Conservation (phyloP, 1,140 invertebrate species). For the Leptestheria dahalacensis region DNA sequence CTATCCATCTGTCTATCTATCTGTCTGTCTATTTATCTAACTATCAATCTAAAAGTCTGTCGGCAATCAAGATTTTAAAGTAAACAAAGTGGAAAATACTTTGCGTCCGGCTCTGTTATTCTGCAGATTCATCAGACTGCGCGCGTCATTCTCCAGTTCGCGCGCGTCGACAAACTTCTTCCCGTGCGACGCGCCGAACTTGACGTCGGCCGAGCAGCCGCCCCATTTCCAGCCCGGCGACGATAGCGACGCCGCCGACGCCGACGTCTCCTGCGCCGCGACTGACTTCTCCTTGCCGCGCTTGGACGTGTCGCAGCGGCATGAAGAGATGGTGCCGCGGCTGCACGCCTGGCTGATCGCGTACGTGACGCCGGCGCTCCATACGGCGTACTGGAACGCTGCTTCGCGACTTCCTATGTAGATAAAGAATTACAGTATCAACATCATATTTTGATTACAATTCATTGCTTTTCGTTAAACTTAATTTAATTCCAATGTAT, state of each 20-base stretch:
- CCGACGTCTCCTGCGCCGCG: conserved; percentile 13
- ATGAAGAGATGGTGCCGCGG: conserved; percentile 68
- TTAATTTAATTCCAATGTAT: not conserved
- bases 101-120: conserved; percentile 88
- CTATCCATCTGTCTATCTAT: too few relatives aligned
- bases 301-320: conserved; percentile 54
- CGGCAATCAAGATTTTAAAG: too few relatives aligned
- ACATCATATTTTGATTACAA: not conserved
- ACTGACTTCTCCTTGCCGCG: conserved; percentile 19
- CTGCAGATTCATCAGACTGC: conserved; percentile 89
- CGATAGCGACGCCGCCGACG: conserved; percentile 13
- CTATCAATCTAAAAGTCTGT: too few relatives aligned
- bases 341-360: conserved; percentile 80
- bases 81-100: too few relatives aligned
- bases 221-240: conserved; percentile 60
- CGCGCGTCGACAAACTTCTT: conserved; percentile 68
- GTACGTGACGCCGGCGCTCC: conserved; percentile 76
- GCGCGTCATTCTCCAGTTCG: conserved; percentile 62
- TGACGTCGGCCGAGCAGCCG: conserved; percentile 67
- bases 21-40: not conserved
- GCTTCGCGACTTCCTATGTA: conserved; percentile 67
- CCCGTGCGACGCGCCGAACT: conserved; percentile 58
- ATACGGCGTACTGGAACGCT: conserved; percentile 79
- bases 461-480: not conserved
- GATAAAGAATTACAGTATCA: not conserved